These are phyloP conservation scores for Dendroctonus ponderosae DNA, from an alignment of 1,140 invertebrate species.

Conservation along the genomic window DNA sequence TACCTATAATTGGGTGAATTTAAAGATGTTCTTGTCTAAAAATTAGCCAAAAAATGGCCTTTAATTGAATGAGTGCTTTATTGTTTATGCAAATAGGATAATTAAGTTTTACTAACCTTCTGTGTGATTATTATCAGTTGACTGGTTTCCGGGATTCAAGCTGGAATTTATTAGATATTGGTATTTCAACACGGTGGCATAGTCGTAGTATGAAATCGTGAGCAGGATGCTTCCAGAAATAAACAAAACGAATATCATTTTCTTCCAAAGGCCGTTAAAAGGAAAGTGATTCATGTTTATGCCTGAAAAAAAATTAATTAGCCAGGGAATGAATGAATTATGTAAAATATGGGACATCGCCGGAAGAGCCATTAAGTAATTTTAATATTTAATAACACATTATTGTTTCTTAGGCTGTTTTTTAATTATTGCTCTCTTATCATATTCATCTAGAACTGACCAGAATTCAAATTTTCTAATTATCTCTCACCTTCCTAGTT, in stretches of 20 bases:
- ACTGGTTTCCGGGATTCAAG: constrained; percentile 43
- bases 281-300: constrained; percentile 16
- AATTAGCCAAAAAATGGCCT: neutral
- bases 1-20: neutral
- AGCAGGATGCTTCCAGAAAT: constrained; percentile 14
- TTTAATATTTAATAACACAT: neutral
- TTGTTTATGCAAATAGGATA: too few relatives aligned
- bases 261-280: constrained; percentile 15
- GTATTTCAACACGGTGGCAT: constrained; percentile 14
- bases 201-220: constrained; percentile 31
- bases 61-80: too few relatives aligned
- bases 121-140: constrained; percentile 54
- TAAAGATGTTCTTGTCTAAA: neutral
- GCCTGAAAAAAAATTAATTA: constrained; percentile 11
- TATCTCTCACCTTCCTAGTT: neutral
- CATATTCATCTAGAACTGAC: neutral
- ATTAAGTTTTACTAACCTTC: constrained; percentile 47
- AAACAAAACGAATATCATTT: constrained; percentile 22
- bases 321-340: neutral
- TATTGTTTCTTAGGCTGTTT: neutral
- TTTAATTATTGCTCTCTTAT: too few relatives aligned
- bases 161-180: constrained; percentile 31
- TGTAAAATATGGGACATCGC: neutral
- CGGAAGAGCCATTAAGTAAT: neutral
- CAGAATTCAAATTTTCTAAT: neutral